These are phyloP conservation scores for Ardeotis arabs DNA, from an alignment of 2,113 vertebrate genomes.

Conservation along the genomic window DNA sequence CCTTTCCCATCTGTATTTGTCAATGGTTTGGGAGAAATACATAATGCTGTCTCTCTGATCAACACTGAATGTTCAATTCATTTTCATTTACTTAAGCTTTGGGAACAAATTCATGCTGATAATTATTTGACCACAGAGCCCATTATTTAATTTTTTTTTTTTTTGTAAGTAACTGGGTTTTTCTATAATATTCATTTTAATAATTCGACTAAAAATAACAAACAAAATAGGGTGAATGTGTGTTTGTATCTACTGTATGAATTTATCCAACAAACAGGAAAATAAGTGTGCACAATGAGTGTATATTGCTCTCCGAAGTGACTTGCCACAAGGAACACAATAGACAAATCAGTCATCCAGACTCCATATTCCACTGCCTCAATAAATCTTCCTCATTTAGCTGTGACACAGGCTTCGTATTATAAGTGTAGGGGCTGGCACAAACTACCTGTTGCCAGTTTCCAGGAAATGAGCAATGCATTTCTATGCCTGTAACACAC, in stretches of 20 bases:
- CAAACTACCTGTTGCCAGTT: background rate
- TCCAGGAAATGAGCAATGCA: background rate
- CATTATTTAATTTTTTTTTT: background rate
- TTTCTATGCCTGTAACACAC: background rate
- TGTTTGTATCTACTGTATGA: background rate
- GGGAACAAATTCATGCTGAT: background rate
- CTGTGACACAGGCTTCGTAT: background rate
- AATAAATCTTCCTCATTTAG: background rate
- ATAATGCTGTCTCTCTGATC: background rate
- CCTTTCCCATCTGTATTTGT: constrained; percentile 39
- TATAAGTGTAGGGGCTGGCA: background rate
- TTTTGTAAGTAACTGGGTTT: background rate
- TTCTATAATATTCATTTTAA: background rate
- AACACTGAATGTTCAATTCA: background rate
- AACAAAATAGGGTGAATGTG: background rate
- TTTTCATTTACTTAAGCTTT: constrained; percentile 25
- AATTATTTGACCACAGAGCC: background rate
- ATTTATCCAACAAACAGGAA: background rate
- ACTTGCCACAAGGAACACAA: background rate
- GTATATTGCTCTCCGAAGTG: background rate
- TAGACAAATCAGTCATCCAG: background rate
- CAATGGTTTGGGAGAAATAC: background rate
- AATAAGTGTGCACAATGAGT: background rate
- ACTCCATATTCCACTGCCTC: background rate
- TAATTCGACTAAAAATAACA: background rate